Conservation (phyloP, 2,888 invertebrate species). For the Dendrolimus houi region DNA sequence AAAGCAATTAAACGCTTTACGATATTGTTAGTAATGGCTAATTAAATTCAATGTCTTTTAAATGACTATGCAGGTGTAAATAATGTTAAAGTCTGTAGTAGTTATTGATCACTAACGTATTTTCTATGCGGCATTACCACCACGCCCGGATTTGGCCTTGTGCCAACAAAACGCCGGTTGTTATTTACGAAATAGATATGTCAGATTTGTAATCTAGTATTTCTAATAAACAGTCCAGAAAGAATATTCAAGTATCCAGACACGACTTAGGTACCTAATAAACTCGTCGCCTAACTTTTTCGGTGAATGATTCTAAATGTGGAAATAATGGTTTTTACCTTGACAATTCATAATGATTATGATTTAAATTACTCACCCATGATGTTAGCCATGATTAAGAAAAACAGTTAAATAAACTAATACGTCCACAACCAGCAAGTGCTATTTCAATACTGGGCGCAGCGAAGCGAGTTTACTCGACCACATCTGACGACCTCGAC, state of each 20-base stretch:
- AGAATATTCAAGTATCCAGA: too few species aligned
- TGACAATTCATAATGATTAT: not conserved
- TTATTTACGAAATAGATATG: conserved; percentile 32
- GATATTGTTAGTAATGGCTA: not conserved
- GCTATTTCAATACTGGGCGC: conserved; percentile 45
- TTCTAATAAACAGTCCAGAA: too few species aligned
- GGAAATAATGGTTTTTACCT: not conserved
- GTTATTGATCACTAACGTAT: conserved; percentile 19
- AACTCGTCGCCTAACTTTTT: not conserved
- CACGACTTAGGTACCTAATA: too few species aligned
- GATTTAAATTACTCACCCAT: conserved; percentile 46
- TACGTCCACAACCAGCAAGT: conserved; percentile 33
- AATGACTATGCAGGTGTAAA: too few species aligned
- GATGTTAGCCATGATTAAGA: conserved; percentile 54
- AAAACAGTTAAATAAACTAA: conserved; percentile 18
- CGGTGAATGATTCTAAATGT: not conserved
- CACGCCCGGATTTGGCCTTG: conserved; percentile 50
- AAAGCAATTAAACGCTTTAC: not conserved
- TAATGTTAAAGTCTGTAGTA: not conserved
- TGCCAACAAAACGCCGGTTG: conserved; percentile 53
- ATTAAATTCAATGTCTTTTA: too few species aligned
- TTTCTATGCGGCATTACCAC: conserved; percentile 36
- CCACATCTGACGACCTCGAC: conserved; percentile 25
- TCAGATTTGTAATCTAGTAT: conserved; percentile 16
- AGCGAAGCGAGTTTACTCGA: conserved; percentile 14